A percentile compares a stretch with the other conserved stretches of the same genome.
These are phyloP conservation scores for Pterostichus madidus DNA, from an alignment of 2,888 invertebrate genomes.

Conservation along the genomic window DNA sequence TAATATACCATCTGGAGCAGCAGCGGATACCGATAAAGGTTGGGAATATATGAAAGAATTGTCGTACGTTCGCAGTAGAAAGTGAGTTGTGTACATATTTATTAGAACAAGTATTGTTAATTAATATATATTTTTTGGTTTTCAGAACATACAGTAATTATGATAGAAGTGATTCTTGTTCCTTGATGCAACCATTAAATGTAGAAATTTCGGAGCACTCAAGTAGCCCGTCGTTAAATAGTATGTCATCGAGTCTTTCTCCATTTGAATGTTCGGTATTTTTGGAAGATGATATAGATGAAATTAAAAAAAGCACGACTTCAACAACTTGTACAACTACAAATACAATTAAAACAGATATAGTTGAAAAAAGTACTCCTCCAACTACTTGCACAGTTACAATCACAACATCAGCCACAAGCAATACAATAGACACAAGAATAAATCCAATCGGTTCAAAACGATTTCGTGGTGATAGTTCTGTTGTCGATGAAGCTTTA, in stretches of 20 bases:
- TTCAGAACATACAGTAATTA: background rate
- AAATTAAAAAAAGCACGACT: background rate
- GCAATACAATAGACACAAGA: no score
- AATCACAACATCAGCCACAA: no score
- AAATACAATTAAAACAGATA: no score
- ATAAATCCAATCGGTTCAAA: no score
- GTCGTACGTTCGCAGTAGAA: background rate
- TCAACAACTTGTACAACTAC: no score
- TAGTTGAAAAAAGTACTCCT: no score
- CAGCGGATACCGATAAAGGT: no score
- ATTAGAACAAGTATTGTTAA: background rate
- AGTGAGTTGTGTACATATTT: constrained; percentile 2
- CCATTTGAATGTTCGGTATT: background rate
- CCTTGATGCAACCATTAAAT: no score
- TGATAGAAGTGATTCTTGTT: background rate
- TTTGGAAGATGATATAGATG: background rate
- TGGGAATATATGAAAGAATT: background rate
- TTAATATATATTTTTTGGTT: background rate
- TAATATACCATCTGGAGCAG: no score
- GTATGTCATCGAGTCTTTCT: background rate
- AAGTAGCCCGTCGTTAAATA: no score
- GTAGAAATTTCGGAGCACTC: no score
- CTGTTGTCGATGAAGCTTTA: constrained; percentile 1
- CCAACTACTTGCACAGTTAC: no score
- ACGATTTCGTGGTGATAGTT: background rate